phyloP scores from a whole-genome alignment of 2,888 invertebrate genomes.

The Cerceris ruficornis region DNA sequence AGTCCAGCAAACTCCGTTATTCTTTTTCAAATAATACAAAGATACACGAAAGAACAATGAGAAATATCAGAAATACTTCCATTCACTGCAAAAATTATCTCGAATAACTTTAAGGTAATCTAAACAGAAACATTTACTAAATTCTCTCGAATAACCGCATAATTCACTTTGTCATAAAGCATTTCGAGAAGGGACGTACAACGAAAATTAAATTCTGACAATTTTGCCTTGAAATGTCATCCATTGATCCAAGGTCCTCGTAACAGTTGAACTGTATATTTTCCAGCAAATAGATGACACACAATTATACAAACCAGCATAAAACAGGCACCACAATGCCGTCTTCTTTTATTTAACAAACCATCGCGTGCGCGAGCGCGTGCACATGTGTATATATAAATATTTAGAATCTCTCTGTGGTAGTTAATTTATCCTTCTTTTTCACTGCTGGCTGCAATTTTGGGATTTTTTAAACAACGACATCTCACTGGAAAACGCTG shows the following conservation, averaged over 20 bases:
- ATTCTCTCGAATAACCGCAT: too few relatives aligned
- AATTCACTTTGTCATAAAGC: too few relatives aligned
- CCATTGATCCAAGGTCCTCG: background rate
- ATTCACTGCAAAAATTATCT: too few relatives aligned
- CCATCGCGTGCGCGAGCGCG: constrained; percentile 14
- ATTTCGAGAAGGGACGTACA: too few relatives aligned
- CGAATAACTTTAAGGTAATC: too few relatives aligned
- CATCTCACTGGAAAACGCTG: background rate
- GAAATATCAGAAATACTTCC: too few relatives aligned
- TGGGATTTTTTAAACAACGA: background rate
- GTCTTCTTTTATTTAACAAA: constrained; percentile 16
- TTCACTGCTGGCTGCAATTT: constrained; percentile 34
- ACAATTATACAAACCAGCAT: constrained; percentile 13
- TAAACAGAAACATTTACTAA: too few relatives aligned
- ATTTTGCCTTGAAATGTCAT: background rate
- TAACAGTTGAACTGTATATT: constrained; percentile 11
- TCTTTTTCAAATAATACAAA: too few relatives aligned
- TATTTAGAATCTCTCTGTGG: constrained; percentile 48
- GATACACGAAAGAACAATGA: too few relatives aligned
- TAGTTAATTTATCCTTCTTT: constrained; percentile 47
- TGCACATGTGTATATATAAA: constrained; percentile 45
- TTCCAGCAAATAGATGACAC: constrained; percentile 4
- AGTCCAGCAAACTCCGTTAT: too few relatives aligned
- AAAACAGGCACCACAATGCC: constrained; percentile 19
- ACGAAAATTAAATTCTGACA: background rate